Base-by-base conservation (phyloP, 2,113 vertebrate species). In the Pimephales promelas region DNA sequence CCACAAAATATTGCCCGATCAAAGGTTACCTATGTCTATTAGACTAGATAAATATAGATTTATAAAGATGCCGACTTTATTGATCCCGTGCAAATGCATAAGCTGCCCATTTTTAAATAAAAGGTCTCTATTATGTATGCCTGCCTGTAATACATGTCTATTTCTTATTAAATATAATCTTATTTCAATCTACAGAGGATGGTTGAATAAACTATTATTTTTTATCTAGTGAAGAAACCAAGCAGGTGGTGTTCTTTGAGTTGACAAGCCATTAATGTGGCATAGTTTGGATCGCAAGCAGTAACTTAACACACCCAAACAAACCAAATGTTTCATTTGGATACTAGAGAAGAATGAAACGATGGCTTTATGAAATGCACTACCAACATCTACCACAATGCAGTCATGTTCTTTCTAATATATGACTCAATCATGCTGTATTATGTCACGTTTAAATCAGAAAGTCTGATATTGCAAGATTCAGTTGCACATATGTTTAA, bases 21-120 rank as follows among this genome's bases (percentile, higher is more conserved):
- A 62, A 83, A 77, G 18, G 22, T 40, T 36, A 73, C 40, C 56
- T 61, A n/a, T 54, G 36, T 24, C 70, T 74, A 40, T 64, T 75
- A 34, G 26, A 61, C 18, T 66, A 77, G 16, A 34, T 20, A 81
- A 36, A 0, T 36, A 70, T 81, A 81, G 64, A 68, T 70, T 70
- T 70, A 26, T n/a, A 52, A 70, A 20, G 57, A 62, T 20, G 36
- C 31, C 56, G 11, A 70, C 64, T 66, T 24, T 70, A 70, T 81
- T 70, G 62, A 70, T 24, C 47, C 28, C 11, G 28, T 81, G 45
- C 4, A 56, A 81, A 52, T 54, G 45, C 20, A 54, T 11, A 11
- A 81, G 61, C 26, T 47, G 26, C 54, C 18, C 26, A 20, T 66
- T 79, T 79, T 40, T 2, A 64, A 64, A 79, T 79, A 45, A 47